Percentiles rank a stretch among this genome's conserved stretches.
Evolutionary conservation across 2,113 vertebrate genomes (phyloP).

Genomic region (Anguilla rostrata): DNA sequence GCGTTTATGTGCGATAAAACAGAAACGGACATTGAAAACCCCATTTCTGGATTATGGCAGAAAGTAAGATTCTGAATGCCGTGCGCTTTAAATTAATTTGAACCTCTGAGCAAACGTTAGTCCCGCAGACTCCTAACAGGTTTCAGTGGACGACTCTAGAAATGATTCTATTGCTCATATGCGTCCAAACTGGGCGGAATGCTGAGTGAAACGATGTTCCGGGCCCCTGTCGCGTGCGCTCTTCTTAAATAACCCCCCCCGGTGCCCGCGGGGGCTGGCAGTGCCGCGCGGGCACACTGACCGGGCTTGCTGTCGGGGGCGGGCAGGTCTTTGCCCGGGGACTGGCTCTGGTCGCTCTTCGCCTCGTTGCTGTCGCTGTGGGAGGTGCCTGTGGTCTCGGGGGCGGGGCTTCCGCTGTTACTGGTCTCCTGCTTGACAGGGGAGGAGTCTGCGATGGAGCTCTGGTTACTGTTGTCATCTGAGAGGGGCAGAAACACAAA

Average conservation of each 20-base stretch:
- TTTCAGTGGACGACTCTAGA: not conserved
- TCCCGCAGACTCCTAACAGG: not conserved
- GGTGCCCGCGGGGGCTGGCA: too few species aligned
- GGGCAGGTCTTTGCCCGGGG: slow-evolving; percentile 76
- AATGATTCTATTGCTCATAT: not conserved
- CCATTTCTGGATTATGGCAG: too few species aligned
- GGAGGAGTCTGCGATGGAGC: slow-evolving; percentile 93
- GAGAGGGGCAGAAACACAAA: slow-evolving; percentile 8
- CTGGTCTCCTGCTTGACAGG: slow-evolving; percentile 95
- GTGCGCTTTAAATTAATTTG: not conserved
- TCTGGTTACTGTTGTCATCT: slow-evolving; percentile 99
- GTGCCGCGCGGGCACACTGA: slow-evolving; percentile 23
- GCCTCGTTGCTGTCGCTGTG: slow-evolving; percentile 74
- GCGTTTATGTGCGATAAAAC: too few species aligned
- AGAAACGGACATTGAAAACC: too few species aligned
- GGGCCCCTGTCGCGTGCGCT: too few species aligned
- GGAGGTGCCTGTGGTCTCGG: slow-evolving; percentile 70
- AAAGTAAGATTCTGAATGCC: not conserved
- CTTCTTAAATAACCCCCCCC: not conserved
- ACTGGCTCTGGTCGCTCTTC: slow-evolving; percentile 78
- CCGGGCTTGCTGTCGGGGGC: slow-evolving; percentile 77
- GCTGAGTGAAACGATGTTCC: too few species aligned
- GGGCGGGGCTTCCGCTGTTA: slow-evolving; percentile 88
- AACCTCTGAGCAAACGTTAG: not conserved
- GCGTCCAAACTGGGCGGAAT: not conserved